Percentiles rank a stretch among this genome's conserved stretches.
phyloP scores from a whole-genome alignment of 92 coral and sea anemone genomes.

The Epizoanthus rinbou region DNA sequence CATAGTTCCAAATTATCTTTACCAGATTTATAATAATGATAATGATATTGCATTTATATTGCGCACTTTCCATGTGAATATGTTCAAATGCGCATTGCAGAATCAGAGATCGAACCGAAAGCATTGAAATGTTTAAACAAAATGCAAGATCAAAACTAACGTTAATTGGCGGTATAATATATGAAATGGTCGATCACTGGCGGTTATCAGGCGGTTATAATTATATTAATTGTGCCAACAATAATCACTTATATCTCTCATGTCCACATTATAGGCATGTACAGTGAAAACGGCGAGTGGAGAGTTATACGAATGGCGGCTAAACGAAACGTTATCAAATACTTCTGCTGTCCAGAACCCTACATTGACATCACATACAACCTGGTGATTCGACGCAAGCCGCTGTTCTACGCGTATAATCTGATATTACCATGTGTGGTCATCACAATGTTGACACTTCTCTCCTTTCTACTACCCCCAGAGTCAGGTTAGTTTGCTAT shows the following conservation, averaged over 20 bases:
- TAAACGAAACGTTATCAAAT: constrained; percentile 46
- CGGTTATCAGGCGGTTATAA: too few relatives aligned
- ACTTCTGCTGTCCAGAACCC: constrained; percentile 52
- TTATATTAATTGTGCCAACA: too few relatives aligned
- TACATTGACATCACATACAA: constrained; percentile 55
- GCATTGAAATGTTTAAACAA: too few relatives aligned
- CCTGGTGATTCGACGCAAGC: constrained; percentile 52
- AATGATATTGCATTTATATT: too few relatives aligned
- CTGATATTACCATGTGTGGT: constrained; percentile 52
- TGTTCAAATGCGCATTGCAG: too few relatives aligned
- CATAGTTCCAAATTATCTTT: too few relatives aligned
- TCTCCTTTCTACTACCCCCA: constrained; percentile 59
- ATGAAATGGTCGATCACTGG: too few relatives aligned
- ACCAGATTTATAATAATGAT: too few relatives aligned
- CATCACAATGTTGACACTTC: constrained; percentile 49
- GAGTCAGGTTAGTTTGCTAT: constrained; percentile 49
- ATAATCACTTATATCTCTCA: neutral
- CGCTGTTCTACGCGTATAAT: constrained; percentile 55
- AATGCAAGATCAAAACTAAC: too few relatives aligned
- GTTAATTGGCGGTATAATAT: too few relatives aligned
- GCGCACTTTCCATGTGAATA: too few relatives aligned
- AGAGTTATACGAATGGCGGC: constrained; percentile 47
- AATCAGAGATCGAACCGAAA: too few relatives aligned
- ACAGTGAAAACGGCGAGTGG: constrained; percentile 55
- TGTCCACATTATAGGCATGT: constrained; percentile 16